These are phyloP conservation scores for Thaleichthys pacificus DNA, from an alignment of 2,797 vertebrate genomes.

Conservation along the genomic window DNA sequence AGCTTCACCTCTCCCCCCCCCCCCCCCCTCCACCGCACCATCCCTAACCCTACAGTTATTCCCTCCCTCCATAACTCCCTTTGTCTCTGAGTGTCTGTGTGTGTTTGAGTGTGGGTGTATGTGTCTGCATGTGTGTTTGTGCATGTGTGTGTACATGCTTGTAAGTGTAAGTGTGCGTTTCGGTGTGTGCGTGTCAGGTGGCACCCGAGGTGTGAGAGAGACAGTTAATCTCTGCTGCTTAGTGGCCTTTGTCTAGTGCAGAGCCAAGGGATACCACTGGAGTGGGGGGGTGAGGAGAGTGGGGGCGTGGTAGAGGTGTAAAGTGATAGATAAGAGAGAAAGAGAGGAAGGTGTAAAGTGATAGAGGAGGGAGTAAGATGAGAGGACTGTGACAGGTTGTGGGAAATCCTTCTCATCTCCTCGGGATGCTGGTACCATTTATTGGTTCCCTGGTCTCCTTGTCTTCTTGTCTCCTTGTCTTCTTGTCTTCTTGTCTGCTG, in stretches of 20 bases:
- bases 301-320: neutral
- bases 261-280: conserved; percentile 1
- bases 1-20: neutral
- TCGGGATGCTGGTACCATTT: no score
- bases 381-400: no score
- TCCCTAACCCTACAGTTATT: neutral
- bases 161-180: conserved; percentile 1
- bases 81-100: neutral
- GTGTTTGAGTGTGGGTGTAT: neutral
- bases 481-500: no score
- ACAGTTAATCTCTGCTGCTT: conserved; percentile 10
- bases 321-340: no score
- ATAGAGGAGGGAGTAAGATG: no score
- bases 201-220: conserved; percentile 18
- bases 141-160: neutral
- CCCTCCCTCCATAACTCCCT: neutral
- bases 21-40: neutral
- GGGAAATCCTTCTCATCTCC: no score
- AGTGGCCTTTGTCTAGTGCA: neutral
- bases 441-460: no score
- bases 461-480: no score
- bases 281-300: conserved; percentile 11
- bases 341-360: no score
- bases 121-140: neutral
- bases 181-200: neutral